Evolutionary conservation across 2,113 vertebrate genomes (phyloP), one percentile per base, ranked within the genome.

Genomic region (Clinocottus analis): DNA sequence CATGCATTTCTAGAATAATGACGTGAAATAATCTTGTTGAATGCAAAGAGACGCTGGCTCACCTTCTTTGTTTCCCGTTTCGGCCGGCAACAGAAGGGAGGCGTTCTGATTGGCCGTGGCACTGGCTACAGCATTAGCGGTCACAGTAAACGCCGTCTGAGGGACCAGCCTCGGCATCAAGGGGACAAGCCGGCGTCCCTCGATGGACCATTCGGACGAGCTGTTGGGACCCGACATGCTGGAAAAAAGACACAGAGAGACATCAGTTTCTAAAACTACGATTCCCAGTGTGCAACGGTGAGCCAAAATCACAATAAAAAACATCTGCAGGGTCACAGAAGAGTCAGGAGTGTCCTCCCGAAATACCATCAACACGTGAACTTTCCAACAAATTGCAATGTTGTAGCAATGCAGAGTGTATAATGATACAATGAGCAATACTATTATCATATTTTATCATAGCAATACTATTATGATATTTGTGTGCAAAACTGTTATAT

Each of bases 161-260:
- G 98, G 98, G 59, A 99, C 97, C 16, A 99, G 94, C 9, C 98
- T 95, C 0, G 98, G 98, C 98, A 99, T 98, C 85, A 99, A 88
- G 0, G 98, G 98, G 33, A 99, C 97, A 62, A 99, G 94, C 1
- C 98, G 95, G 1, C 98, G 97, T 11, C 98, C 98, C 93, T 99
- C 98, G 19, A 99, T 98, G 75, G 97, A 98, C 98, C 98, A 99
- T 71, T 99, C 97, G 0, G 97, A 97, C 41, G 97, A 98, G 90
- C 97, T 99, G 92, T 99, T 99, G 1, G 97, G 98, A 77, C 98
- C 98, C 3, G 98, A 99, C 97, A 99, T 98, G 83, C 98, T 99
- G 84, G 55, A 93, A 75, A 49, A 75, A 49, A 61, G 75, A 60
- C 1, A 14, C 12, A n/a, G 0, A 17, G 1, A 5, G 21, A 23